Evolutionary conservation across 2,113 vertebrate species (phyloP).

Genomic region (Vombatus ursinus): DNA sequence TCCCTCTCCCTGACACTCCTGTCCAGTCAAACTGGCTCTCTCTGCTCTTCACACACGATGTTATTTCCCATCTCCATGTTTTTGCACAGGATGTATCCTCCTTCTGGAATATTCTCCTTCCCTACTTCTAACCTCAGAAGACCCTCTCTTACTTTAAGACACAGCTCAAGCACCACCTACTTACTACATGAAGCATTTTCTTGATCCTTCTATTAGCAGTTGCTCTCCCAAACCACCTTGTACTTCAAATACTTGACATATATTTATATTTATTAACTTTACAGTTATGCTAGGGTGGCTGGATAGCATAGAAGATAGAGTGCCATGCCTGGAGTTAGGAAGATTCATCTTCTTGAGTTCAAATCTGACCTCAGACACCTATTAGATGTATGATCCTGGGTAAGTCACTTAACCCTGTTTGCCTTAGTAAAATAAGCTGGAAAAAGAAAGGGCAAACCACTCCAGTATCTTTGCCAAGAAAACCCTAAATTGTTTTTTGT

Average conservation of each 20-base stretch:
- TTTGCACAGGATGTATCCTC: too few relatives aligned
- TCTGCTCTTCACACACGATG: not conserved
- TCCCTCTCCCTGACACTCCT: not conserved
- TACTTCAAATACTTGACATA: not conserved
- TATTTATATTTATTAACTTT: not conserved
- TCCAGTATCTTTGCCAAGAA: not conserved
- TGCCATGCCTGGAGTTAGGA: not conserved
- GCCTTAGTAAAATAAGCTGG: not conserved
- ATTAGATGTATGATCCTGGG: not conserved
- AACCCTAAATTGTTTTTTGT: not conserved
- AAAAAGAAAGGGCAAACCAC: not conserved
- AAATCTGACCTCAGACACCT: not conserved
- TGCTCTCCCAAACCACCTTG: not conserved
- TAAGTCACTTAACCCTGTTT: not conserved
- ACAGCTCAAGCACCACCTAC: not conserved
- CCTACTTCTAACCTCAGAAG: not conserved
- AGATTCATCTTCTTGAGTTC: not conserved
- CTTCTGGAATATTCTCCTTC: not conserved
- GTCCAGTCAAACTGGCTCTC: not conserved
- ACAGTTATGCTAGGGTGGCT: not conserved
- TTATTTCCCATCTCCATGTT: not conserved
- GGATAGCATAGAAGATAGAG: not conserved
- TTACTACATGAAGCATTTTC: not conserved
- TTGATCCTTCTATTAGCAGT: not conserved
- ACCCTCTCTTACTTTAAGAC: not conserved